A percentile compares a stretch with the other conserved stretches of the same genome.
phyloP scores from a whole-genome alignment of 2,888 invertebrate genomes.

The Conops quadrifasciatus region DNA sequence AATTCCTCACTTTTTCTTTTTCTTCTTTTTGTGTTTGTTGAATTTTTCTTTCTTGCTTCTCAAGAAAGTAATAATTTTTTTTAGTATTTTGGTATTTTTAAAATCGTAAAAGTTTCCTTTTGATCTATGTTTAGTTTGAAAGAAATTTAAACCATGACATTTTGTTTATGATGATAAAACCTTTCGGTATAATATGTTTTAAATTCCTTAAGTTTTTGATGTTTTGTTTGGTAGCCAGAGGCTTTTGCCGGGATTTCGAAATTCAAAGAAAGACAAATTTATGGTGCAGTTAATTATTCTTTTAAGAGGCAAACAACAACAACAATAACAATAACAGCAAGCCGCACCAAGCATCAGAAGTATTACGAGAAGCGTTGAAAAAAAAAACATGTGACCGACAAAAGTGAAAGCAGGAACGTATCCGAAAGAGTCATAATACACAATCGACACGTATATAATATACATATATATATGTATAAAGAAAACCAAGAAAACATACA shows the following conservation, averaged over 20 bases:
- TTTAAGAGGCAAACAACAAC: not conserved
- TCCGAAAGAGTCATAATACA: not conserved
- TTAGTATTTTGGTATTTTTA: no score
- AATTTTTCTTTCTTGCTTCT: no score
- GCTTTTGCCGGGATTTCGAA: not conserved
- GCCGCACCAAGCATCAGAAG: not conserved
- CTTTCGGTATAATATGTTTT: no score
- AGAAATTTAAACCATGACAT: no score
- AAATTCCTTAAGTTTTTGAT: no score
- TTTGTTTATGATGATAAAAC: no score
- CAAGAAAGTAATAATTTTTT: no score
- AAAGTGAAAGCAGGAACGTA: conserved; percentile 53
- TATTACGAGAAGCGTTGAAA: conserved; percentile 44
- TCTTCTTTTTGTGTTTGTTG: no score
- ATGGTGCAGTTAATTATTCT: not conserved
- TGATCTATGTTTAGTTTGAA: no score
- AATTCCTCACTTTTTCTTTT: no score
- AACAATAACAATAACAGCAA: not conserved
- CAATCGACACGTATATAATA: not conserved
- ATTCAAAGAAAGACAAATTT: not conserved
- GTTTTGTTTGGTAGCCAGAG: not conserved
- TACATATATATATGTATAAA: not conserved
- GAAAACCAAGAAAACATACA: not conserved
- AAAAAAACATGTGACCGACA: conserved; percentile 55
- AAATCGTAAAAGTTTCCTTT: no score